Evolutionary conservation across 2,888 invertebrate species (phyloP).

Genomic region (Trichogramma evanescens): DNA sequence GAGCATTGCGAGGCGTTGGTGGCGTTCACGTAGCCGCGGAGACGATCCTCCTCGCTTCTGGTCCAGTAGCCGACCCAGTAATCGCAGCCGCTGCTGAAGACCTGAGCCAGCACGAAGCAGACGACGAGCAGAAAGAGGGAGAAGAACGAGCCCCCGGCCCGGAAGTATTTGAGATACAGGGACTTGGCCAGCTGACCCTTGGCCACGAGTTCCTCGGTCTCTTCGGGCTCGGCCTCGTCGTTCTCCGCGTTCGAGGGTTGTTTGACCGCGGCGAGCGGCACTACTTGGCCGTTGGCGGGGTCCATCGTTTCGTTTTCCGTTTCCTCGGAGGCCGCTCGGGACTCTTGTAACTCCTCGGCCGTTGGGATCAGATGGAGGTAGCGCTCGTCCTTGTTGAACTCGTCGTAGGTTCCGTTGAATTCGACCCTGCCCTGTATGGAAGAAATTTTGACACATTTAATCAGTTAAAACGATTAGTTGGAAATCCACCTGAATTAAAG

Average conservation of each 20-base stretch:
- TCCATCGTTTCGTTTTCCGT: background rate
- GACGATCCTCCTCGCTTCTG: constrained; percentile 43
- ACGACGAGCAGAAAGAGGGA: constrained; percentile 53
- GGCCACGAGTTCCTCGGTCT: constrained; percentile 61
- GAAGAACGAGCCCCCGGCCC: constrained; percentile 58
- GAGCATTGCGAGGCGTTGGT: constrained; percentile 3
- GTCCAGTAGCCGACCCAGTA: constrained; percentile 73
- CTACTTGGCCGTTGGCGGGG: background rate
- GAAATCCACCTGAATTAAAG: no score
- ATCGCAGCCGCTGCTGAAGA: constrained; percentile 64
- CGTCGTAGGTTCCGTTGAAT: constrained; percentile 31
- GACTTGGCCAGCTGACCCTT: constrained; percentile 58
- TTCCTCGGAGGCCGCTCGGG: background rate
- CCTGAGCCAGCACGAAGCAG: constrained; percentile 60
- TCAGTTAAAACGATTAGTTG: no score
- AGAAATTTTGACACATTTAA: no score
- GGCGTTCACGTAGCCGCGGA: background rate
- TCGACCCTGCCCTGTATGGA: constrained; percentile 8
- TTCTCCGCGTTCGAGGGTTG: constrained; percentile 28
- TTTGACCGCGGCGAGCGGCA: background rate
- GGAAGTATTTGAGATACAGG: constrained; percentile 63
- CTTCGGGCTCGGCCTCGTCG: constrained; percentile 50
- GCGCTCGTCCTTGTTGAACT: constrained; percentile 14
- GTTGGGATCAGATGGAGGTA: background rate
- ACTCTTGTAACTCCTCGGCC: background rate